Evolutionary conservation across 2,888 invertebrate species (phyloP).

Genomic region (Ctenicera cuprea): DNA sequence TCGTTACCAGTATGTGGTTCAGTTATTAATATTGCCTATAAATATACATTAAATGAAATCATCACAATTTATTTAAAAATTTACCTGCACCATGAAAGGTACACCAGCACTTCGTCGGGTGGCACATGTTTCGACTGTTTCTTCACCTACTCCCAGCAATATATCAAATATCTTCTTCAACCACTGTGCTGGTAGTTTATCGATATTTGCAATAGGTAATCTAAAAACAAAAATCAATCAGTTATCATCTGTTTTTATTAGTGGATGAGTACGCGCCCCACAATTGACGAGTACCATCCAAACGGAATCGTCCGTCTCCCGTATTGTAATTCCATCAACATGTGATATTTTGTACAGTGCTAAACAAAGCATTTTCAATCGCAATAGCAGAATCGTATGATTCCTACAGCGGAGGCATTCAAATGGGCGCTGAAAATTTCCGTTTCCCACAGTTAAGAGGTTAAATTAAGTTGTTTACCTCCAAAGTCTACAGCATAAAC

Average conservation of each 20-base stretch:
- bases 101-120: slow-evolving; percentile 96
- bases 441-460: too few species aligned
- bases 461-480: too few species aligned
- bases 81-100: slow-evolving; percentile 91
- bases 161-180: slow-evolving; percentile 76
- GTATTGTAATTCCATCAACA: too few species aligned
- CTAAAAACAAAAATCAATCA: slow-evolving; percentile 59
- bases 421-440: too few species aligned
- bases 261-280: too few species aligned
- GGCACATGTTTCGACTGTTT: slow-evolving; percentile 79
- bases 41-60: slow-evolving; percentile 36
- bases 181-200: slow-evolving; percentile 80
- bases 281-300: too few species aligned
- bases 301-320: too few species aligned
- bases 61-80: neutral
- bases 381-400: too few species aligned
- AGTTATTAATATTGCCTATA: slow-evolving; percentile 85
- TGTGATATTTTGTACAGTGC: too few species aligned
- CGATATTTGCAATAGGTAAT: slow-evolving; percentile 70
- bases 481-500: slow-evolving; percentile 83
- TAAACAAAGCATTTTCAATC: too few species aligned
- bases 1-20: slow-evolving; percentile 80
- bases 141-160: slow-evolving; percentile 72
- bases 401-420: too few species aligned
- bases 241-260: too few species aligned